Conservation (phyloP, 2,113 vertebrate genomes). For the Cervus canadensis region DNA sequence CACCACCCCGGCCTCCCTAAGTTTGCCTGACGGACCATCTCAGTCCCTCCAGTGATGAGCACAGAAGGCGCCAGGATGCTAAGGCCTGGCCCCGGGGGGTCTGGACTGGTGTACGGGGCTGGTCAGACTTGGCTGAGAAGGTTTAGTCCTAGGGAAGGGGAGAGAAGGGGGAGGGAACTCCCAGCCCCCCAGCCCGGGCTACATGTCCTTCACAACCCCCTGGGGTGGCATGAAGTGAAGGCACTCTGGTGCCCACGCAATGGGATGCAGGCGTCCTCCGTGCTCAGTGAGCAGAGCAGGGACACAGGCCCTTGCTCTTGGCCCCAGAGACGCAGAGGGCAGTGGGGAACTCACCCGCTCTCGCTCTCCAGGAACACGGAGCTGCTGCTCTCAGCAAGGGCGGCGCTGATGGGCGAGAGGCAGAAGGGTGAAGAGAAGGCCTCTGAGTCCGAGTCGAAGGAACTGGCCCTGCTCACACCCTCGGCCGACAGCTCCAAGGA, state of each 20-base stretch:
- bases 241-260: rapidly evolving
- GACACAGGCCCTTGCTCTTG: rapidly evolving
- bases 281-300: rapidly evolving
- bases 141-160: not conserved
- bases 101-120: not conserved
- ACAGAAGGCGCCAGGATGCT: not conserved
- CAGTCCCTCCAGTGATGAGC: not conserved
- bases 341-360: slow-evolving; percentile 83
- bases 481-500: slow-evolving; percentile 91
- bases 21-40: not conserved
- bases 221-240: rapidly evolving
- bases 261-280: rapidly evolving
- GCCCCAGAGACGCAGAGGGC: not conserved
- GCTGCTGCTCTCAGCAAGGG: slow-evolving; percentile 88
- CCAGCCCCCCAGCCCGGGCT: not conserved
- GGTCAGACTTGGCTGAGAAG: not conserved
- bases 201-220: rapidly evolving
- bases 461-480: slow-evolving; percentile 94
- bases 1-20: rapidly evolving
- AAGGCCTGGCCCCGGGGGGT: not conserved
- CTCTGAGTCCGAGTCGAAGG: slow-evolving; percentile 94
- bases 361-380: slow-evolving; percentile 92
- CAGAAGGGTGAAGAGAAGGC: slow-evolving; percentile 97
- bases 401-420: slow-evolving; percentile 93
- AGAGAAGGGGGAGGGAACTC: not conserved